Evolutionary conservation across 35 echinoderm and acorn worm species (phyloP).

Genomic region (Ptychodera flava): DNA sequence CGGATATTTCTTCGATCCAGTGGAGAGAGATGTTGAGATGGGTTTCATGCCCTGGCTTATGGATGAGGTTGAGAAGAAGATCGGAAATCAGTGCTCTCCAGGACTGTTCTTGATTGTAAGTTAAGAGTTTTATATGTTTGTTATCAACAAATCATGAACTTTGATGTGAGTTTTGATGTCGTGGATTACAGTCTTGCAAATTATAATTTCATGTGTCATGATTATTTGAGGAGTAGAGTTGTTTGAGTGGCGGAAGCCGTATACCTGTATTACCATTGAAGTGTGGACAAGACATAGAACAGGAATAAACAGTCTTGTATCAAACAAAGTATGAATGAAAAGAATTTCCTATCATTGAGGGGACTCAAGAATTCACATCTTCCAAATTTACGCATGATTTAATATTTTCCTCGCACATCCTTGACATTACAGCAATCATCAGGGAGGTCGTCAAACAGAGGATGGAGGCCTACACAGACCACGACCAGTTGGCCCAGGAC

Average conservation of each 20-base stretch:
- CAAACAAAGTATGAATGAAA: too few species aligned
- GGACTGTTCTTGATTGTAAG: slow-evolving; percentile 92
- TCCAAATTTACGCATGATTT: too few species aligned
- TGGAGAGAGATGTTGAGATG: slow-evolving; percentile 86
- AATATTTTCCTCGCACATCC: too few species aligned
- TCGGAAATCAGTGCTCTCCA: slow-evolving; percentile 66
- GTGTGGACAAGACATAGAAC: background rate
- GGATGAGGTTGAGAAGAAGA: slow-evolving; percentile 82
- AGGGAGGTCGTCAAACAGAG: slow-evolving; percentile 88
- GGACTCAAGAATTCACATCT: too few species aligned
- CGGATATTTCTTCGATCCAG: slow-evolving; percentile 93
- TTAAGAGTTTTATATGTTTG: background rate
- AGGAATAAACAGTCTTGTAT: background rate
- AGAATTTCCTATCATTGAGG: too few species aligned
- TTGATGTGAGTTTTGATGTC: background rate
- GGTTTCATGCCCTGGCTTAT: slow-evolving; percentile 95
- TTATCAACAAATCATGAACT: background rate
- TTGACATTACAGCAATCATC: slow-evolving; percentile 84
- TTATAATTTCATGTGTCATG: too few species aligned
- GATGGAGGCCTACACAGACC: slow-evolving; percentile 62
- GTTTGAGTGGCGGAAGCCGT: background rate
- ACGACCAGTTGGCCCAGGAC: slow-evolving; percentile 51
- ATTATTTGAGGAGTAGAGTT: too few species aligned
- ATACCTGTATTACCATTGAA: background rate
- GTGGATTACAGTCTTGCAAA: background rate